These are phyloP conservation scores for Amblyopsis rosae DNA, from an alignment of 2,113 vertebrate species.

Conservation along the genomic window DNA sequence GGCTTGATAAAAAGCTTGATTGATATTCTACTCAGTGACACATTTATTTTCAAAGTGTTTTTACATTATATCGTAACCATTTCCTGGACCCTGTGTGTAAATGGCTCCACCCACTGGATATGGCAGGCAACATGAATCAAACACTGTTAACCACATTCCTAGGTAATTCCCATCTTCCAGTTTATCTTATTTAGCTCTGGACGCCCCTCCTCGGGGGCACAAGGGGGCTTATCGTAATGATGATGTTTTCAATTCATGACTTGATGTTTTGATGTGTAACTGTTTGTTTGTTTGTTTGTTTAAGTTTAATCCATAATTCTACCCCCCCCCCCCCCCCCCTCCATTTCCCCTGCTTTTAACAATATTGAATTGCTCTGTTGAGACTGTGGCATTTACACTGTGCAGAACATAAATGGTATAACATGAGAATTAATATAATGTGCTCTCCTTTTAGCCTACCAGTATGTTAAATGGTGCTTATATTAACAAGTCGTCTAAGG, in stretches of 20 bases:
- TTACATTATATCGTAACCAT: background rate
- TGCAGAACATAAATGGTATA: background rate
- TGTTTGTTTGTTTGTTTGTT: conserved; percentile 4
- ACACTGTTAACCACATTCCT: conserved; percentile 10
- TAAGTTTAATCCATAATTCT: background rate
- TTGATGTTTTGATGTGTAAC: background rate
- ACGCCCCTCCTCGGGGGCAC: background rate
- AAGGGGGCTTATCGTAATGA: background rate
- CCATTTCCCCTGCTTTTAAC: background rate
- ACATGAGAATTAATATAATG: background rate
- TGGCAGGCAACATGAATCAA: background rate
- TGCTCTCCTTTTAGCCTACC: background rate
- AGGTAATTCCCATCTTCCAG: background rate
- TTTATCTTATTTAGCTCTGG: background rate
- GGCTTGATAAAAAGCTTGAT: background rate
- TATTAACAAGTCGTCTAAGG: background rate
- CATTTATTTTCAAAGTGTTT: conserved; percentile 16
- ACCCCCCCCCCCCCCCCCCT: too few species aligned
- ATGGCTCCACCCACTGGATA: background rate
- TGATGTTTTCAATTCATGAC: background rate
- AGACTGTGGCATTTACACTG: background rate
- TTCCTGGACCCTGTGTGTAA: background rate
- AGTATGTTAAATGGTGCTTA: background rate
- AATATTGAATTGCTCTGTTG: background rate
- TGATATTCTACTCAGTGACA: background rate